Conservation (phyloP, 2,113 vertebrate species). For the Elephas maximus region DNA sequence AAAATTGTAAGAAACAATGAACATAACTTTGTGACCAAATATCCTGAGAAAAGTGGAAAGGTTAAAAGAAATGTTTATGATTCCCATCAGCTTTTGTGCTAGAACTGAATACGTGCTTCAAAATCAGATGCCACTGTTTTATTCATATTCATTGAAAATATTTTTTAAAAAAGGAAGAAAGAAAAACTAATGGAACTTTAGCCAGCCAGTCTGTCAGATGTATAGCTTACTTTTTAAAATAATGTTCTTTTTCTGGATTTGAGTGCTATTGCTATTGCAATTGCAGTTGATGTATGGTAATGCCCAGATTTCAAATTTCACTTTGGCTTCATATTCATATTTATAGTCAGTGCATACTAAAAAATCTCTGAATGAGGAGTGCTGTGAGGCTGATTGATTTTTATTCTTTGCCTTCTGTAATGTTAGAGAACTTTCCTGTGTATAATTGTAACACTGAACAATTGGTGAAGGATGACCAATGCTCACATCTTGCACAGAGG, state of each 20-base stretch:
- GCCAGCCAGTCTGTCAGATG: not conserved
- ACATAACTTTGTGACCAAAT: not conserved
- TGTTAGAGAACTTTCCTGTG: not conserved
- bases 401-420: not conserved
- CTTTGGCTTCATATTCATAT: not conserved
- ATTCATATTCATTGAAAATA: not conserved
- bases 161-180: not conserved
- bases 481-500: not conserved
- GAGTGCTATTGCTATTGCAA: not conserved
- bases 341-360: not conserved
- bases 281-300: no score
- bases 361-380: not conserved
- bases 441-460: not conserved
- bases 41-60: not conserved
- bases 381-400: not conserved
- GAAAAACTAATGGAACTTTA: not conserved
- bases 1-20: not conserved
- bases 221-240: not conserved
- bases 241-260: not conserved
- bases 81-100: not conserved
- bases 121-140: not conserved
- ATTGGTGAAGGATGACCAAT: not conserved
- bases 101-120: not conserved
- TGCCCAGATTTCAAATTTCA: not conserved
- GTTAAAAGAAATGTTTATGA: not conserved